Base-by-base conservation (phyloP, 1,140 invertebrate genomes). In the Drosophila athabasca region DNA sequence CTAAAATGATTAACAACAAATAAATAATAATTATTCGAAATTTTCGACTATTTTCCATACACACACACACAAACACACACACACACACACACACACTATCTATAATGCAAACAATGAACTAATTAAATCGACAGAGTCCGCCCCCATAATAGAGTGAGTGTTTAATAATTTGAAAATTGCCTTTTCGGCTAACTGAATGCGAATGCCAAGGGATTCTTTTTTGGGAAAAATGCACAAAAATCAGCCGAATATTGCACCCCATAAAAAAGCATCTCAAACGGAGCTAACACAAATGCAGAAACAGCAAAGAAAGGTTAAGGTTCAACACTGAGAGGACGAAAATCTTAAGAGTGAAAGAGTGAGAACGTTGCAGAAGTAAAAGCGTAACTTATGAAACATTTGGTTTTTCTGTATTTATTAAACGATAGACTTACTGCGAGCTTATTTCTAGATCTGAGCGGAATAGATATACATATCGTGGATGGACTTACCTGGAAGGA, bases 111-210 rank as follows among this genome's bases (percentile, higher is more conserved):
- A 85, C 78, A 85, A 87, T 85, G 78, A 90, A 85, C 80, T 90
- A 89, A 89, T 89, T 89, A 90, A 80, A 90, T 85, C 84, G 79
- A 80, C 69, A 75, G 61, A 81, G 46, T 57, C 70, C 55, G 52
- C 49, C 70, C 57, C 44, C 53, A 52, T 82, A 60, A 69, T 48
- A 74, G 61, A 70, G 61, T 70, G 61, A 70, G 61, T 70, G 82
- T 65, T 74, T 57, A 62, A 87, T 76, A 60, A 69, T 85, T 71
- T 75, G 60, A 35, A 67, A 79, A 79, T 76, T 57, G 67, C 43
- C 46, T 2, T 39, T 69, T 49, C 17, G 41, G 53, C 35, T 45
- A 54, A 26, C 50, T n/a, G n/a, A n/a, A n/a, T n/a, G 52, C 53
- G n/a, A 13, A 68, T 54, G 15, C 24, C 17, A 8, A 35, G 17